Base-by-base conservation (phyloP, 2,113 vertebrate genomes). In the Sula dactylatra region DNA sequence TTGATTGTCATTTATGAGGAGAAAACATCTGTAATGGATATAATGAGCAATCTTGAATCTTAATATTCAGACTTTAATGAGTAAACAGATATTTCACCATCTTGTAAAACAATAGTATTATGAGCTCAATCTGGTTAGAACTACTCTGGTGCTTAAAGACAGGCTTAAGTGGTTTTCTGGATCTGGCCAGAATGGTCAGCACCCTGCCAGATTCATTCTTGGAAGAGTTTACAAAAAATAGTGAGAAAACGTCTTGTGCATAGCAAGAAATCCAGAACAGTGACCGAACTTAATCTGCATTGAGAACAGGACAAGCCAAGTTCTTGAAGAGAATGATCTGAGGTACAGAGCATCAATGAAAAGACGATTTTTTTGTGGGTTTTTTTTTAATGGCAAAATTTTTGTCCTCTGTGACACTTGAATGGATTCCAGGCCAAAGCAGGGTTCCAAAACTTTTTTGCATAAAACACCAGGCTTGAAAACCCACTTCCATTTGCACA, bases 71-170 rank as follows among this genome's bases (percentile, higher is more conserved):
- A 85, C 95, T 97, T 96, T 95, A 97, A 97, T 96, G 94, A 96
- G 89, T 96, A 97, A 97, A 97, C 94, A 97, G 91, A 95, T 97
- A 96, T 97, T 97, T 96, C 96, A 96, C 66, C 96, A 97, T 97
- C 96, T 95, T 95, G 95, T 97, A 97, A 96, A 97, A 97, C 95
- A 96, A 97, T 97, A 61, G 93, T 72, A 91, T 94, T 96, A 96
- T 96, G 93, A 95, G 78, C 87, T 96, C 94, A 96, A 49, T 96
- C 96, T 97, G 95, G 95, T 95, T 96, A 94, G 87, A 96, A 90
- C 95, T 97, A 93, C 90, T 97, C 3, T 90, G 78, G 78, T 96
- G 65, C 94, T 76, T 96, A 79, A 96, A 96, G 94, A 93, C 73
- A 95, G 40, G 32, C 91, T 96, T 94, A 96, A 96, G 89, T 95